phyloP scores from a whole-genome alignment of 2,113 vertebrate species.

The Pterocles gutturalis region DNA sequence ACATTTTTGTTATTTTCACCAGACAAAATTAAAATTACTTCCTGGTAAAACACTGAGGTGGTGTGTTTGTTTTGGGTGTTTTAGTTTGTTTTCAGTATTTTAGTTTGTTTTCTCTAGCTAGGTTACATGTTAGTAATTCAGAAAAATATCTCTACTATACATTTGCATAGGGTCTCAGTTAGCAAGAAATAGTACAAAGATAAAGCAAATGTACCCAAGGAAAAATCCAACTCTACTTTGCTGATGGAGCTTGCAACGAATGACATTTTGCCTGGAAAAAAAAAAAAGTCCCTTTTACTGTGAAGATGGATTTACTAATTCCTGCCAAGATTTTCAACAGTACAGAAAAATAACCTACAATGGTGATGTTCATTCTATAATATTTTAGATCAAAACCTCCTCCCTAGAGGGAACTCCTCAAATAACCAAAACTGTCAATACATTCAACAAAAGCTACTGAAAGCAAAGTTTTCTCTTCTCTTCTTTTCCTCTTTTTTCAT shows the following conservation, averaged over 20 bases:
- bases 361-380: neutral
- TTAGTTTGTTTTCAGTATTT: neutral
- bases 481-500: neutral
- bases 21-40: constrained; percentile 9
- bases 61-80: neutral
- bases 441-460: neutral
- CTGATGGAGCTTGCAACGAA: neutral
- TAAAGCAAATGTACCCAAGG: neutral
- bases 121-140: neutral
- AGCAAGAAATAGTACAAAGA: neutral
- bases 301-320: neutral
- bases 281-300: neutral
- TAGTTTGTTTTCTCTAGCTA: neutral
- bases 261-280: neutral
- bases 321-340: neutral
- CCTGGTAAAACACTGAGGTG: neutral
- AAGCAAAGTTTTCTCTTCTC: neutral
- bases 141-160: neutral
- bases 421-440: neutral
- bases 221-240: neutral
- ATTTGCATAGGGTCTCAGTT: neutral
- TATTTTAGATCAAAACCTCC: neutral
- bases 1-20: constrained; percentile 12
- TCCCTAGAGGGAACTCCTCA: neutral
- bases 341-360: neutral